Evolutionary conservation across 1,140 invertebrate genomes (phyloP).

Genomic region (Agrilus planipennis): DNA sequence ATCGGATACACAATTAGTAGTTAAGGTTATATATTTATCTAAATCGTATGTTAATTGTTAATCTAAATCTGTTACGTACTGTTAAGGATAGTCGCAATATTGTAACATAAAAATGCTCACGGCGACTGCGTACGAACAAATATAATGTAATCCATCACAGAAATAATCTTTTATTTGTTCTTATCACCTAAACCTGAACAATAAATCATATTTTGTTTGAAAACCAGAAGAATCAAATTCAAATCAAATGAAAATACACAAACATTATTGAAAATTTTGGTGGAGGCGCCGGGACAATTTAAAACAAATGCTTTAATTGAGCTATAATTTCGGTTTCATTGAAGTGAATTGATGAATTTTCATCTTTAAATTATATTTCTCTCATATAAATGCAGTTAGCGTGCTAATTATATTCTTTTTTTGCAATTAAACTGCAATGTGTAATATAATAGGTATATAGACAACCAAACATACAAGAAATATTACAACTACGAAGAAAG

Average conservation of each 20-base stretch:
- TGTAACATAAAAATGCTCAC: conserved; percentile 36
- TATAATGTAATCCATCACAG: conserved; percentile 32
- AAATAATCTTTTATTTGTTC: conserved; percentile 7
- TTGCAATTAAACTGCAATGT: conserved; percentile 1
- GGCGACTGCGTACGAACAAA: conserved; percentile 34
- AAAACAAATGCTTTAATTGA: too few species aligned
- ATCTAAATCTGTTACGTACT: conserved; percentile 37
- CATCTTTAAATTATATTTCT: too few species aligned
- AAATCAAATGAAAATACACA: too few species aligned
- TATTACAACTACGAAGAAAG: too few species aligned
- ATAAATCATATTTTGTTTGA: not conserved
- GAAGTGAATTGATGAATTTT: too few species aligned
- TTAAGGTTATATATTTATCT: conserved; percentile 32
- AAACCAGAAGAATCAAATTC: not conserved
- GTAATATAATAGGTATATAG: not conserved
- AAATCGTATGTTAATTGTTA: conserved; percentile 37
- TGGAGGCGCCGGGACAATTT: too few species aligned
- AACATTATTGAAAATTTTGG: too few species aligned
- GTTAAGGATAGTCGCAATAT: conserved; percentile 34
- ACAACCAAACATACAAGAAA: too few species aligned
- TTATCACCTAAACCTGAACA: not conserved
- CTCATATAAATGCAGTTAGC: too few species aligned
- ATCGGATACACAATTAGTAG: conserved; percentile 20
- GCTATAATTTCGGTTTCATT: too few species aligned
- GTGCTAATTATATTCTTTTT: not conserved